Conservation (phyloP, 2,113 vertebrate species). For the Maccullochella peelii region DNA sequence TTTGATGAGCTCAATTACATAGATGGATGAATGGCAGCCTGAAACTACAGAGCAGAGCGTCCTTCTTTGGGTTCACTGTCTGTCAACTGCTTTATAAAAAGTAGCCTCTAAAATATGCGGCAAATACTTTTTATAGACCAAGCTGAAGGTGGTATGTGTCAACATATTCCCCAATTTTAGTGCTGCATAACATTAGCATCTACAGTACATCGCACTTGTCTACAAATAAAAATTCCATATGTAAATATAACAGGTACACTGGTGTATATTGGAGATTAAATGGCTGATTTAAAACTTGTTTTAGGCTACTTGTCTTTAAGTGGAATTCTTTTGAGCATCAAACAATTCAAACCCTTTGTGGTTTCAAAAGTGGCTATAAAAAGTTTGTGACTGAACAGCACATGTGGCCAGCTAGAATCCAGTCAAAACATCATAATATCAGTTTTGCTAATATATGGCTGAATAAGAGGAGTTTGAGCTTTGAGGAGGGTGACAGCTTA, state of each 20-base stretch:
- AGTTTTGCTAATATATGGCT: not conserved
- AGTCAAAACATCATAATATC: not conserved
- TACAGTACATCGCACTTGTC: not conserved
- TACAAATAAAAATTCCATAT: not conserved
- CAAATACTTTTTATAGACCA: not conserved
- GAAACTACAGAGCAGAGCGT: slow-evolving; percentile 24
- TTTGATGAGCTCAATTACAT: slow-evolving; percentile 71
- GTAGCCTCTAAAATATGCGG: slow-evolving; percentile 13
- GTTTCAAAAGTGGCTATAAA: not conserved
- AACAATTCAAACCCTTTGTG: not conserved
- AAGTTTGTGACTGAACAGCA: not conserved
- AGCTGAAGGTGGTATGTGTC: not conserved
- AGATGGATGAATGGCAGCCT: slow-evolving; percentile 58
- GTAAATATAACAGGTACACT: not conserved
- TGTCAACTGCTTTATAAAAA: slow-evolving; percentile 9
- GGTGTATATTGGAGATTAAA: not conserved
- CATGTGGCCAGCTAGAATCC: not conserved
- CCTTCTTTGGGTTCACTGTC: slow-evolving; percentile 22
- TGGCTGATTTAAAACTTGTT: not conserved
- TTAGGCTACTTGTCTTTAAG: not conserved
- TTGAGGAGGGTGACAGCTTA: not conserved
- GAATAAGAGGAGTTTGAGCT: not conserved
- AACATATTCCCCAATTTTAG: not conserved
- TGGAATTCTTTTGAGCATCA: not conserved
- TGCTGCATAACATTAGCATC: slow-evolving; percentile 3